Evolutionary conservation across 2,797 vertebrate species (phyloP).

Genomic region (Melanotaenia pygmaea): DNA sequence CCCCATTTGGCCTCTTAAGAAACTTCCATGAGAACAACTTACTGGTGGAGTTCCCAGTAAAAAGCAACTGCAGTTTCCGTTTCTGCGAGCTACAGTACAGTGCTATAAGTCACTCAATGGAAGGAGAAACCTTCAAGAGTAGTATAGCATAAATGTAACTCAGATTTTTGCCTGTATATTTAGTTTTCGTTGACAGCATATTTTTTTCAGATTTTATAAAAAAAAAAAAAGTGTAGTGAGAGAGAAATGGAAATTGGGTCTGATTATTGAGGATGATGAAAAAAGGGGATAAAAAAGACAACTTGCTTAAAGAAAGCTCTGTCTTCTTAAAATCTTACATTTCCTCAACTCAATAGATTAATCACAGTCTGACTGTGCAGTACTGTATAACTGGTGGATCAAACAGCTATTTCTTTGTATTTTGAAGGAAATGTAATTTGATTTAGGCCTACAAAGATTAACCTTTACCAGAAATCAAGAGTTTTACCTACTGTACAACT

Average conservation of each 20-base stretch:
- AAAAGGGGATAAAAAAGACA: neutral
- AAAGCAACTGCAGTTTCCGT: conserved; percentile 60
- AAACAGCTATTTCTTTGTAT: neutral
- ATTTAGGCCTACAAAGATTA: neutral
- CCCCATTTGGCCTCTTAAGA: conserved; percentile 68
- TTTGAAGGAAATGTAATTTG: neutral
- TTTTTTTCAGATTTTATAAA: neutral
- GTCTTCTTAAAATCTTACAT: neutral
- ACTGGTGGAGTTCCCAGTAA: conserved; percentile 73
- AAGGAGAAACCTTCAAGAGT: neutral
- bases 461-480: neutral
- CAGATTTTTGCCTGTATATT: neutral
- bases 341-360: neutral
- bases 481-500: neutral
- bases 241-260: neutral
- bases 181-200: neutral
- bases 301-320: neutral
- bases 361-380: conserved; percentile 1
- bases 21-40: conserved; percentile 77
- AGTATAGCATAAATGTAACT: neutral
- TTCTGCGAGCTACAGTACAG: conserved; percentile 1
- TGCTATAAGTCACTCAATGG: conserved; percentile 8
- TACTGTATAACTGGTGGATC: neutral
- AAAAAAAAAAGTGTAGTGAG: neutral
- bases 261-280: neutral